These are phyloP conservation scores for Plebejus argus DNA, from an alignment of 2,888 invertebrate genomes.

Conservation along the genomic window DNA sequence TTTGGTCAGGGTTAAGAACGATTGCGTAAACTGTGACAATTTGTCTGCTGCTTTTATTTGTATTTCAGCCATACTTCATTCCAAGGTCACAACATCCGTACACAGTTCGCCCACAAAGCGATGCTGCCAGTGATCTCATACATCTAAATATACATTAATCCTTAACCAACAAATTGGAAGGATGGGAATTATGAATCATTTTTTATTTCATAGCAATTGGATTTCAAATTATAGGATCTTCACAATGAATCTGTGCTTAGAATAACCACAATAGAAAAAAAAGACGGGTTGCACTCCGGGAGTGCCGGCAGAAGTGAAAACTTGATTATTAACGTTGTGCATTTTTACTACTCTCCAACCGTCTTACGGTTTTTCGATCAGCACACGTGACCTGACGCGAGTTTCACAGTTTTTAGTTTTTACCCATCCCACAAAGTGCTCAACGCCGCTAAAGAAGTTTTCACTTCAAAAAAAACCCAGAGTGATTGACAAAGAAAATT, in stretches of 20 bases:
- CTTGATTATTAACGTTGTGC: no score
- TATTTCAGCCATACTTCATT: slow-evolving; percentile 9
- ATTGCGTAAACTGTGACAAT: neutral
- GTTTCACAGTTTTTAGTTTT: no score
- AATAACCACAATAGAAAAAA: neutral
- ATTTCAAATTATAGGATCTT: neutral
- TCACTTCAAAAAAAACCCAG: no score
- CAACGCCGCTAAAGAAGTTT: no score
- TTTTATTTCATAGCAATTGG: neutral
- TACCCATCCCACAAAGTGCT: no score
- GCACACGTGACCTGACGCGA: no score
- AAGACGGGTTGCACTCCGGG: no score
- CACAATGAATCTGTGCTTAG: no score
- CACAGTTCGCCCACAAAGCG: neutral
- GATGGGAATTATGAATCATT: neutral
- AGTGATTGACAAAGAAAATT: neutral
- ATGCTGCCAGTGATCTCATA: slow-evolving; percentile 18
- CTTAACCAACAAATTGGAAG: slow-evolving; percentile 10
- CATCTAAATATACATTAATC: slow-evolving; percentile 13
- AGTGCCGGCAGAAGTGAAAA: no score
- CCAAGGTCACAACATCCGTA: slow-evolving; percentile 7
- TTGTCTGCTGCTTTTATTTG: slow-evolving; percentile 1
- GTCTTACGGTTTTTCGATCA: no score
- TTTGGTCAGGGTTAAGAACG: slow-evolving; percentile 2
- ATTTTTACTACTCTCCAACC: no score